Evolutionary conservation across 2,797 vertebrate genomes (phyloP).

Genomic region (Myotis findleyi): DNA sequence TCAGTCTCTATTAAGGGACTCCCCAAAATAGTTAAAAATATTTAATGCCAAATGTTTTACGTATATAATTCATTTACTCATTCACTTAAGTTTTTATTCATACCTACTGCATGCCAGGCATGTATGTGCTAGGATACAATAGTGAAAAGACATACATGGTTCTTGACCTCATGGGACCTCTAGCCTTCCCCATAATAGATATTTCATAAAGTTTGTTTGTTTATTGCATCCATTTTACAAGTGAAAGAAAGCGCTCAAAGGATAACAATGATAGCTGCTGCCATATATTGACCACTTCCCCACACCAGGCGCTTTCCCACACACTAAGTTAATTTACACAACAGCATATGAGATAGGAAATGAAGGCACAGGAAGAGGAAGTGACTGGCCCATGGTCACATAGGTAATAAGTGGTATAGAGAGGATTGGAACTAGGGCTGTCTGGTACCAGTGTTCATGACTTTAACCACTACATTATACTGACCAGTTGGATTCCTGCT

Average conservation of each 20-base stretch:
- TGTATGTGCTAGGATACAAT: background rate
- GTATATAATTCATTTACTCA: background rate
- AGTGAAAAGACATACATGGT: background rate
- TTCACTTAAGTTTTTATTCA: background rate
- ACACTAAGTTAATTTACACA: background rate
- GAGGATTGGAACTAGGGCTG: background rate
- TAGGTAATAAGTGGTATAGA: background rate
- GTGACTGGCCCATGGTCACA: background rate
- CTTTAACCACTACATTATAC: background rate
- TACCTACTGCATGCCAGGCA: background rate
- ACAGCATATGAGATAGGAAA: background rate
- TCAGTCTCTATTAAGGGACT: background rate
- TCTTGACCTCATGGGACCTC: background rate
- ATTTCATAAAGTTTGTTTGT: background rate
- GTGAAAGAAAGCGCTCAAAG: background rate
- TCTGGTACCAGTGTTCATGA: background rate
- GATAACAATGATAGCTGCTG: background rate
- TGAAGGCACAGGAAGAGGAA: background rate
- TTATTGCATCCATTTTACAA: background rate
- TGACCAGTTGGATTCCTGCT: background rate
- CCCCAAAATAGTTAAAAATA: constrained; percentile 17
- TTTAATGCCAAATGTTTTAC: background rate
- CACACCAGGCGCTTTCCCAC: background rate
- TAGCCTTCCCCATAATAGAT: background rate
- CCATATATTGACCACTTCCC: background rate